Evolutionary conservation across 2,113 vertebrate species (phyloP).

Genomic region (Paracanthobrama guichenoti): DNA sequence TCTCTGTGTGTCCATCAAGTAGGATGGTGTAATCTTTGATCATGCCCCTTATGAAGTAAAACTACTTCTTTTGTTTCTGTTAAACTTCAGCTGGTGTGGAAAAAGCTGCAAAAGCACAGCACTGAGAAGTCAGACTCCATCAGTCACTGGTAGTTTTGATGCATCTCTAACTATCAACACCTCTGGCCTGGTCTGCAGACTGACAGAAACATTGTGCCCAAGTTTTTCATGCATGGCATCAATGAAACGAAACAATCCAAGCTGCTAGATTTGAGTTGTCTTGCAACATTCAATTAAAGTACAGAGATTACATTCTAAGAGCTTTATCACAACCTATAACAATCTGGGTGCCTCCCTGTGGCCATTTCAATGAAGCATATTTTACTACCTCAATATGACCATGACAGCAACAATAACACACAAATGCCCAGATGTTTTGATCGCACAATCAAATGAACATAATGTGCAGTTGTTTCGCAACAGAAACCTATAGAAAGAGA

Average conservation of each 20-base stretch:
- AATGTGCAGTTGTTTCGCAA: no score
- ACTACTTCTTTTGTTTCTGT: slow-evolving; percentile 5
- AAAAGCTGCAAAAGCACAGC: neutral
- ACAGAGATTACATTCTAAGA: neutral
- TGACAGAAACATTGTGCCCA: neutral
- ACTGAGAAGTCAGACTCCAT: neutral
- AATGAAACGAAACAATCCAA: neutral
- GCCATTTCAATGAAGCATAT: neutral
- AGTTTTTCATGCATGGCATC: neutral
- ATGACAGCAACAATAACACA: neutral
- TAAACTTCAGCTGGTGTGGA: neutral
- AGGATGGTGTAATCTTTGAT: slow-evolving; percentile 16
- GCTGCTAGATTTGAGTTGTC: neutral
- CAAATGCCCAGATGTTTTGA: neutral
- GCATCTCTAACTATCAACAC: neutral
- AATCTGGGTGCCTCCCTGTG: neutral
- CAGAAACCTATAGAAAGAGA: no score
- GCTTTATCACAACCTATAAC: neutral
- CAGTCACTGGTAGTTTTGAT: slow-evolving; percentile 3
- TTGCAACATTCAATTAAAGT: neutral
- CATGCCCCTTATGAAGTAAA: neutral
- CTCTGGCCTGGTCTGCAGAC: neutral
- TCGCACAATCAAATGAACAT: neutral
- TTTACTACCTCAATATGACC: neutral
- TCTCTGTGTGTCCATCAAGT: slow-evolving; percentile 14